These are phyloP conservation scores for Hirtodrosophila confusa DNA, from an alignment of 2,888 invertebrate species.

Conservation along the genomic window DNA sequence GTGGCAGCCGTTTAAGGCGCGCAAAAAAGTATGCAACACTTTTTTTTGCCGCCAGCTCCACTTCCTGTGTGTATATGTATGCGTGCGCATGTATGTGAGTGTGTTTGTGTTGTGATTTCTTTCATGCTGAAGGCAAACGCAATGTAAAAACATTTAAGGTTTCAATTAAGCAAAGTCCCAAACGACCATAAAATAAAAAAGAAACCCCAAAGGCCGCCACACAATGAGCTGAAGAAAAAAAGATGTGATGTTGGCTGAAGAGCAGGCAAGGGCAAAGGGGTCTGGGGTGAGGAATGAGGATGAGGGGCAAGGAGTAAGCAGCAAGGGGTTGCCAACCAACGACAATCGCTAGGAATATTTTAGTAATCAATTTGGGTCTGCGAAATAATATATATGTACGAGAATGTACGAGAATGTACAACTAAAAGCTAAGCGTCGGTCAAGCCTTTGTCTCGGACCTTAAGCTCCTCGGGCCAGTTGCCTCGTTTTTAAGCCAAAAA, in stretches of 20 bases:
- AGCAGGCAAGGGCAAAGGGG: not conserved
- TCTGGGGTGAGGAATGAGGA: too few relatives aligned
- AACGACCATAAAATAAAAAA: slow-evolving; percentile 35
- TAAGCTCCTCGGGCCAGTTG: slow-evolving; percentile 29
- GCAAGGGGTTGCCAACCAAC: not conserved
- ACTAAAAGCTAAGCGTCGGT: slow-evolving; percentile 23
- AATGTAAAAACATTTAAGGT: slow-evolving; percentile 75
- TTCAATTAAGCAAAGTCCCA: slow-evolving; percentile 74
- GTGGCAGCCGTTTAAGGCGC: not conserved
- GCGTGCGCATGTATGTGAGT: slow-evolving; percentile 13
- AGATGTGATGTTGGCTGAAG: slow-evolving; percentile 6
- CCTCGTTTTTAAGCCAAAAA: slow-evolving; percentile 16
- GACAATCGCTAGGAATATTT: slow-evolving; percentile 49
- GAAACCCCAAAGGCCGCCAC: slow-evolving; percentile 31
- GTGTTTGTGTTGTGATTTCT: slow-evolving; percentile 30
- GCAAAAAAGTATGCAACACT: slow-evolving; percentile 31
- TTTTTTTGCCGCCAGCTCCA: slow-evolving; percentile 24
- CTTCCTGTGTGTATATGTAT: slow-evolving; percentile 15
- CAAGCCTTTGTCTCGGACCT: slow-evolving; percentile 42
- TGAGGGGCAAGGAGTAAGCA: not conserved
- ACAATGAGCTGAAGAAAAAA: slow-evolving; percentile 30
- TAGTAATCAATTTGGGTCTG: slow-evolving; percentile 70
- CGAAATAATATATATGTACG: slow-evolving; percentile 26
- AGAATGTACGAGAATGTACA: slow-evolving; percentile 8
- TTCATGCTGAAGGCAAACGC: slow-evolving; percentile 44